phyloP scores from a whole-genome alignment of 1,140 invertebrate species.

The Spodoptera frugiperda region DNA sequence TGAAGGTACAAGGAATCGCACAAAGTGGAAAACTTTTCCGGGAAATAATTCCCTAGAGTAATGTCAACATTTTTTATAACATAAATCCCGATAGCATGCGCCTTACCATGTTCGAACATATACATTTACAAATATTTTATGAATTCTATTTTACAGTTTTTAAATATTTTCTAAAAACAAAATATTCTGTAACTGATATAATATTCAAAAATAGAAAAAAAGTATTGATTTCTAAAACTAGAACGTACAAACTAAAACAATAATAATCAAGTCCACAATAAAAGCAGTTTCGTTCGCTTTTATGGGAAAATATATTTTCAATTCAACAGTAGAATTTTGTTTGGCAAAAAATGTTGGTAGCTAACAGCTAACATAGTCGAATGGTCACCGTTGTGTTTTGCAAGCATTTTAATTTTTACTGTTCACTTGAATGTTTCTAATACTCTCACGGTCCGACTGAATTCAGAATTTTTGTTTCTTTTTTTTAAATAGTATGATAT shows the following conservation, averaged over 20 bases:
- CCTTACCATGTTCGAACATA: no score
- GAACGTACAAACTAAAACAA: conserved; percentile 1
- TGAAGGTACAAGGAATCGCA: neutral
- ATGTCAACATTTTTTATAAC: neutral
- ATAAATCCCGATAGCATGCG: no score
- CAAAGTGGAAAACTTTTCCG: neutral
- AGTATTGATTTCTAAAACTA: neutral
- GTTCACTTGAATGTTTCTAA: conserved; percentile 47
- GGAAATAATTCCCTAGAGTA: neutral
- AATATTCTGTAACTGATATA: no score
- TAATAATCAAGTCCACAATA: conserved; percentile 30
- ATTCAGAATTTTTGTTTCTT: neutral
- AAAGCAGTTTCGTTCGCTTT: conserved; percentile 10
- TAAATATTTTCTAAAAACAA: no score
- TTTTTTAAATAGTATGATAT: neutral
- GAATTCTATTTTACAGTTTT: no score
- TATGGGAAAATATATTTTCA: conserved; percentile 43
- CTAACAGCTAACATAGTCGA: conserved; percentile 37
- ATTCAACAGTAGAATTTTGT: conserved; percentile 45
- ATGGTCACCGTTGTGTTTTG: conserved; percentile 42
- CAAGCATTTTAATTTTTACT: conserved; percentile 47
- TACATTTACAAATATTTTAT: no score
- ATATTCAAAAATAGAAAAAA: neutral
- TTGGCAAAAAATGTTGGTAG: conserved; percentile 35
- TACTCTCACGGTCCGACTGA: conserved; percentile 10